Percentiles rank a stretch among this genome's conserved stretches.
Evolutionary conservation across 2,888 invertebrate species (phyloP).

Genomic region (Rhagium mordax): DNA sequence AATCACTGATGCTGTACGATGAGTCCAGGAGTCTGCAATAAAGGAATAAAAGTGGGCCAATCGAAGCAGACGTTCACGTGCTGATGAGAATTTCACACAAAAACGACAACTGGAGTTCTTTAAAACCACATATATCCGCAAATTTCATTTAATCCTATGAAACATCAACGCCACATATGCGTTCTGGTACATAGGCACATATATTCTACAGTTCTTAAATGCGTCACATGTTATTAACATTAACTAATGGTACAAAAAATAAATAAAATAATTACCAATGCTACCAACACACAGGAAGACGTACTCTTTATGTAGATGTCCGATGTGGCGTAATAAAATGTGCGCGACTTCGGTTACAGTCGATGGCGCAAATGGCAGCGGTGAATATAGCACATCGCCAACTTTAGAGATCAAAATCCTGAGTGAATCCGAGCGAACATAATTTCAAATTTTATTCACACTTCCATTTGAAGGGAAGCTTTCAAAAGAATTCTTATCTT

Average conservation of each 20-base stretch:
- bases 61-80: background rate
- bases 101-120: background rate
- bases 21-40: background rate
- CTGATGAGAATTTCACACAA: background rate
- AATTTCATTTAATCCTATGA: too few species aligned
- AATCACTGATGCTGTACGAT: constrained; percentile 1
- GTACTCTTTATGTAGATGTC: background rate
- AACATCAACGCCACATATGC: too few species aligned
- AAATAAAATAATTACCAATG: too few species aligned
- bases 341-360: constrained; percentile 38
- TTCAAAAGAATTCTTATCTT: constrained; percentile 41
- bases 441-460: constrained; percentile 51
- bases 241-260: too few species aligned
- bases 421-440: constrained; percentile 41
- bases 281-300: background rate
- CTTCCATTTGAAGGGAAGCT: constrained; percentile 39
- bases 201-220: too few species aligned
- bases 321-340: constrained; percentile 39
- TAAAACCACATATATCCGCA: too few species aligned
- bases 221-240: too few species aligned
- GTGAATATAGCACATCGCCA: constrained; percentile 44
- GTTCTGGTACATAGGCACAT: too few species aligned
- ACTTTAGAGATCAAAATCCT: constrained; percentile 41
- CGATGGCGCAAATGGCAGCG: constrained; percentile 34
- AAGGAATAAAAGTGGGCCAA: background rate